Evolutionary conservation across 1,140 invertebrate genomes (phyloP).

Genomic region (Lepidurus apus): DNA sequence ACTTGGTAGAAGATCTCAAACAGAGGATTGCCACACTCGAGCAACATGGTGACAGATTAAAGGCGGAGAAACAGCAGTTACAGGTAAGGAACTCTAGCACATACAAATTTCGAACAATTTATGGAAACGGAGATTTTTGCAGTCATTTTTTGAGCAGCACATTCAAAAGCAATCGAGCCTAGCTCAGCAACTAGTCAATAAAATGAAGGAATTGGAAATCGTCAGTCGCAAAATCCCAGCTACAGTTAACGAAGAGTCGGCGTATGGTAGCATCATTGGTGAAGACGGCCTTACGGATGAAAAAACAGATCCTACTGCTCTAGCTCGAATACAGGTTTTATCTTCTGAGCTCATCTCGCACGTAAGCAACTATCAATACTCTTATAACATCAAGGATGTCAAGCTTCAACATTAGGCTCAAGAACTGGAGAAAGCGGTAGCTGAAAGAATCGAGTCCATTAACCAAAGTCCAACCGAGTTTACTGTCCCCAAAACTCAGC

Average conservation of each 20-base stretch:
- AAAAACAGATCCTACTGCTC: neutral
- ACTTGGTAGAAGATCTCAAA: conserved; percentile 43
- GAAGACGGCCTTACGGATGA: neutral
- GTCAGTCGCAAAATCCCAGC: conserved; percentile 31
- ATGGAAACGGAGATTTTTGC: conserved; percentile 26
- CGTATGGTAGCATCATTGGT: neutral
- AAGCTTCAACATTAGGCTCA: conserved; percentile 42
- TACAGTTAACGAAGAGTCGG: neutral
- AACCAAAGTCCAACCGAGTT: conserved; percentile 38
- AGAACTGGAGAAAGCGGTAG: conserved; percentile 42
- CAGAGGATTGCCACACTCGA: conserved; percentile 29
- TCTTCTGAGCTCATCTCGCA: conserved; percentile 44
- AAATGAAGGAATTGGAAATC: conserved; percentile 44
- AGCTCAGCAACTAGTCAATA: conserved; percentile 43
- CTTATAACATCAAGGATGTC: neutral
- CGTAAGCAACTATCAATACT: conserved; percentile 38
- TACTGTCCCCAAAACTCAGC: conserved; percentile 34
- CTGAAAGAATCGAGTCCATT: conserved; percentile 40
- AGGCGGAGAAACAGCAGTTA: conserved; percentile 32
- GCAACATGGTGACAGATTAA: conserved; percentile 25
- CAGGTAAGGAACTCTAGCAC: conserved; percentile 26
- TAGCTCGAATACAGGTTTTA: conserved; percentile 45
- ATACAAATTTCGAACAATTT: neutral
- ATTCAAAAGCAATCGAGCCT: conserved; percentile 43
- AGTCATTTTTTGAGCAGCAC: conserved; percentile 44